phyloP scores from a whole-genome alignment of 2,113 vertebrate species.

The Ceyx margarethae region DNA sequence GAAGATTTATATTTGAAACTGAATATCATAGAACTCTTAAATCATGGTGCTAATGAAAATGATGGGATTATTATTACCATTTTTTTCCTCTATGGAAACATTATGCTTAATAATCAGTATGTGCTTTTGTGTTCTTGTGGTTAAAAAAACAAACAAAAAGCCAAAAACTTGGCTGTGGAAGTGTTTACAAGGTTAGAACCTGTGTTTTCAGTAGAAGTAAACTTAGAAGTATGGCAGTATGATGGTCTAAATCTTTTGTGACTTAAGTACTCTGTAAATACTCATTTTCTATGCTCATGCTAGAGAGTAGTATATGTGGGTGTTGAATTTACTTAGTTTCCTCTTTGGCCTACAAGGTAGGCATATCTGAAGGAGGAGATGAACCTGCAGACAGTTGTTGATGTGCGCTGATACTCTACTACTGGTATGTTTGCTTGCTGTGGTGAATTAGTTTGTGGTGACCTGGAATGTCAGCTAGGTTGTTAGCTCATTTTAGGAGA shows the following conservation, averaged over 20 bases:
- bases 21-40: not conserved
- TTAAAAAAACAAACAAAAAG: not conserved
- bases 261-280: not conserved
- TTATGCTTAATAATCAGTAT: not conserved
- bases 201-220: not conserved
- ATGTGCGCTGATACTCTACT: not conserved
- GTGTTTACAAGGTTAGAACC: not conserved
- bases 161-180: not conserved
- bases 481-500: conserved; percentile 6
- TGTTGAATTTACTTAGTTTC: not conserved
- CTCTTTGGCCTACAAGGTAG: not conserved
- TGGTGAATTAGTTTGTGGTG: not conserved
- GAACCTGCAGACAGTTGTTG: accelerated
- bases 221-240: not conserved
- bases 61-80: too few relatives aligned
- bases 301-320: not conserved
- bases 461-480: not conserved
- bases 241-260: not conserved
- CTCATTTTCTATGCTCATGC: not conserved
- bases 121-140: not conserved
- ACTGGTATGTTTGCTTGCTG: not conserved
- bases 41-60: not conserved
- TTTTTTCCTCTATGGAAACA: not conserved
- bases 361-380: not conserved
- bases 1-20: not conserved